Evolutionary conservation across 2,113 vertebrate species (phyloP), one percentile per base, ranked within the genome.

Genomic region (Chaetorhynchus papuensis): DNA sequence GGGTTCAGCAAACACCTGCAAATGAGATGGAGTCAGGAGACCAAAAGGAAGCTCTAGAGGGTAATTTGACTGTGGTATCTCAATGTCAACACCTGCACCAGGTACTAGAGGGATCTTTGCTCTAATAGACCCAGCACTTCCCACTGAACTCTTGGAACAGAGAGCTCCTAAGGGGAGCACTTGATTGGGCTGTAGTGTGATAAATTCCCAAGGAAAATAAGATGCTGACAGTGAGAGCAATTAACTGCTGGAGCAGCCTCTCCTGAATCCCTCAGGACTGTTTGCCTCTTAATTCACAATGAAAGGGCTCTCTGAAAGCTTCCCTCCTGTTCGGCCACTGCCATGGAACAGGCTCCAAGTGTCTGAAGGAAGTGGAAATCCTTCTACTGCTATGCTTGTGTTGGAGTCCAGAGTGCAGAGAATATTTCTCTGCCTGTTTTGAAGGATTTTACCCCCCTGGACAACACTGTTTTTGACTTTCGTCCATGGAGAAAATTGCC

Each of bases 151-250:
- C 69, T 14, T 45, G 1, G 18, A 83, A 24, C 41, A 28, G 53
- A 72, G 68, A 49, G 76, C 42, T 69, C 65, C 5, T 37, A 37
- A 54, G 8, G 3, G 41, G 56, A 91, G n/a, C 59, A 31, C 80
- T 78, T 41, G 68, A 47, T 66, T 83, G 89, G 86, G 56, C 71
- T 87, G 52, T 56, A 87, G 64, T 61, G 50, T 60, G 76, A 90
- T 84, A 71, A 81, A 94, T 87, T 92, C 71, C 41, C 60, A 59
- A 60, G 68, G 90, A 45, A 93, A 94, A 74, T 39, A 54, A 92
- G 79, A 80, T 63, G 68, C 60, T 93, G 95, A 10, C 60, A 47
- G 71, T 59, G 86, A 90, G 72, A 92, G 83, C 64, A 90, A 89
- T 90, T 78, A 90, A 89, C 54, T 44, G 44, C 42, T 81, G 89